phyloP scores from a whole-genome alignment of 2,888 invertebrate genomes.

The Amblyteles armatorius region DNA sequence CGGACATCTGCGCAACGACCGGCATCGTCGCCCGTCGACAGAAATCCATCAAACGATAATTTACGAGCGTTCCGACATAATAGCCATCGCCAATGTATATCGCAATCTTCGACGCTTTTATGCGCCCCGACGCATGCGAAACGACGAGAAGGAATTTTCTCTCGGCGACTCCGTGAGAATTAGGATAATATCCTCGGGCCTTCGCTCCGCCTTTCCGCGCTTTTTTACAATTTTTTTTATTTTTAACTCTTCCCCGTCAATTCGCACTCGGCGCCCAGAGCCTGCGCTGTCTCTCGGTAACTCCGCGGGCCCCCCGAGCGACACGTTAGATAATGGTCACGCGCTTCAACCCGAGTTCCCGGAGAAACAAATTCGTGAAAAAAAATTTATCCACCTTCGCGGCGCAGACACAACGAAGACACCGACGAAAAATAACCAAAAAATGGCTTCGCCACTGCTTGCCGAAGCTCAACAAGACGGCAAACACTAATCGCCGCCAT shows the following conservation, averaged over 20 bases:
- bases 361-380: neutral
- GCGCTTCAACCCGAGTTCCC: neutral
- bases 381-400: no score
- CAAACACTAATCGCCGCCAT: no score
- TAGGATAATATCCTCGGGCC: constrained; percentile 72
- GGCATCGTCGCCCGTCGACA: constrained; percentile 33
- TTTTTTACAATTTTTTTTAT: constrained; percentile 52
- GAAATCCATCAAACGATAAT: constrained; percentile 51
- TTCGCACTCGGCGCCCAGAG: constrained; percentile 20
- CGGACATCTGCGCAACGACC: constrained; percentile 12
- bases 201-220: constrained; percentile 72
- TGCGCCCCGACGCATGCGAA: constrained; percentile 29
- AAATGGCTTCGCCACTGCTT: no score
- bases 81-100: constrained; percentile 53
- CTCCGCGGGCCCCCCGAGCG: constrained; percentile 6
- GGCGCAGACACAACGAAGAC: no score
- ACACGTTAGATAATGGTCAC: constrained; percentile 20
- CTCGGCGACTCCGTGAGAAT: constrained; percentile 70
- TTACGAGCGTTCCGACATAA: constrained; percentile 58
- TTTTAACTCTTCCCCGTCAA: constrained; percentile 5
- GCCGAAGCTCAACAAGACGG: no score
- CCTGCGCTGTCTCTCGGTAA: constrained; percentile 4
- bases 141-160: constrained; percentile 50
- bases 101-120: constrained; percentile 45
- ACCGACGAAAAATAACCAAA: no score